A percentile compares a stretch with the other conserved stretches of the same genome.
Conservation (phyloP, 2,113 vertebrate species). For the Pao palembangensis region DNA sequence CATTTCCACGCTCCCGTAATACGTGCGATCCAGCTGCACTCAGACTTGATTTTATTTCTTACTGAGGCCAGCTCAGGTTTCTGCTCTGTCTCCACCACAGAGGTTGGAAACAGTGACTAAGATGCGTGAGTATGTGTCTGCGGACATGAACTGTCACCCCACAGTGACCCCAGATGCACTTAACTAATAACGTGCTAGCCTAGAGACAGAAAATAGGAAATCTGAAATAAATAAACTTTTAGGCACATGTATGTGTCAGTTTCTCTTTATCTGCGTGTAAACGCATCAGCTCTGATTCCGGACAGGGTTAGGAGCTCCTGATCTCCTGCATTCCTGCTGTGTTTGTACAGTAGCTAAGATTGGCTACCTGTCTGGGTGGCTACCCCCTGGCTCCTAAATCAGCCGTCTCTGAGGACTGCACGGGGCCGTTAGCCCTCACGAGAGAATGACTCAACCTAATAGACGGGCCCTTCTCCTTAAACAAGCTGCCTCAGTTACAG, state of each 20-base stretch:
- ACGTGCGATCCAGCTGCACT: constrained; percentile 8
- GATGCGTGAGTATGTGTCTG: constrained; percentile 12
- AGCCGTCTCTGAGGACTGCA: constrained; percentile 33
- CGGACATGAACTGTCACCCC: constrained; percentile 15
- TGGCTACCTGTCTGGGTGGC: constrained; percentile 27
- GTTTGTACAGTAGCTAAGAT: constrained; percentile 47
- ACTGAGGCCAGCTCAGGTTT: constrained; percentile 27
- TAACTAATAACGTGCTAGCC: constrained; percentile 35
- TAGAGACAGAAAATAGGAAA: neutral
- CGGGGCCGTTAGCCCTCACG: constrained; percentile 35
- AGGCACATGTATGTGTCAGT: too few species aligned
- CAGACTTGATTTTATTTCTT: constrained; percentile 25
- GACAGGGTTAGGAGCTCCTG: constrained; percentile 21
- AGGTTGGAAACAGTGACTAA: constrained; percentile 52
- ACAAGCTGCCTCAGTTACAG: constrained; percentile 27
- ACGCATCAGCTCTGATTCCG: constrained; percentile 1
- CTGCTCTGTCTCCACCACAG: constrained; percentile 21
- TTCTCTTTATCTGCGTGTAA: constrained; percentile 17
- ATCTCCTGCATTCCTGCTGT: constrained; percentile 40
- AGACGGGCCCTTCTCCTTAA: constrained; percentile 41
- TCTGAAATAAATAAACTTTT: too few species aligned
- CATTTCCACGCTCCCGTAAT: constrained; percentile 35
- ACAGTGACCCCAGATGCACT: constrained; percentile 12
- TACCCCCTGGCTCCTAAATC: constrained; percentile 42
- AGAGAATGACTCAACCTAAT: constrained; percentile 47